These are phyloP conservation scores for Dipodomys ordii DNA, from an alignment of 2,113 vertebrate species.

Conservation along the genomic window DNA sequence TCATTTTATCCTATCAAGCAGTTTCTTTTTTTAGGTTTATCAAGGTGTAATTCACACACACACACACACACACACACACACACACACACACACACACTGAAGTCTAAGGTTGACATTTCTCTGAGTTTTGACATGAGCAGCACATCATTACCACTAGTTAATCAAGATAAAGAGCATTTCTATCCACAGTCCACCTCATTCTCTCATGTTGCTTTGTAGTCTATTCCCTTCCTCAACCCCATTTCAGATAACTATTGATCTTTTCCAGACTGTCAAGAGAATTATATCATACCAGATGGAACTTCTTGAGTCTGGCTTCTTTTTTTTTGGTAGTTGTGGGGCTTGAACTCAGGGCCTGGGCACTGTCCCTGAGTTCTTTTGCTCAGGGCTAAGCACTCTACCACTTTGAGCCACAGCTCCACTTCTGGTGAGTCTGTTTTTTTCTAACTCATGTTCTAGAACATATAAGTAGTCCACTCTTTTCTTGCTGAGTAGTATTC, in stretches of 20 bases:
- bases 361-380: too few species aligned
- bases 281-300: background rate
- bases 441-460: background rate
- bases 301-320: slow-evolving; percentile 23
- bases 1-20: background rate
- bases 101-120: background rate
- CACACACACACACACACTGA: background rate
- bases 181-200: background rate
- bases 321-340: background rate
- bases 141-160: background rate
- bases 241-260: slow-evolving; percentile 20
- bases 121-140: background rate
- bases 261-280: slow-evolving; percentile 45
- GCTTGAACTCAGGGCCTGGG: too few species aligned
- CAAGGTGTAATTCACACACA: background rate
- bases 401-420: too few species aligned
- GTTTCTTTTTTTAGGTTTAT: background rate
- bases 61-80: too few species aligned
- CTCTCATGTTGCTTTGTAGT: background rate
- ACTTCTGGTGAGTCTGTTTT: too few species aligned
- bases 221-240: background rate
- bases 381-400: too few species aligned
- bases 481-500: background rate
- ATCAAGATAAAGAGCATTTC: slow-evolving; percentile 2
- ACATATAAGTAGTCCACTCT: background rate